Percentiles rank a stretch among this genome's conserved stretches.
Conservation (phyloP, 2,113 vertebrate species). For the Pituophis catenifer region DNA sequence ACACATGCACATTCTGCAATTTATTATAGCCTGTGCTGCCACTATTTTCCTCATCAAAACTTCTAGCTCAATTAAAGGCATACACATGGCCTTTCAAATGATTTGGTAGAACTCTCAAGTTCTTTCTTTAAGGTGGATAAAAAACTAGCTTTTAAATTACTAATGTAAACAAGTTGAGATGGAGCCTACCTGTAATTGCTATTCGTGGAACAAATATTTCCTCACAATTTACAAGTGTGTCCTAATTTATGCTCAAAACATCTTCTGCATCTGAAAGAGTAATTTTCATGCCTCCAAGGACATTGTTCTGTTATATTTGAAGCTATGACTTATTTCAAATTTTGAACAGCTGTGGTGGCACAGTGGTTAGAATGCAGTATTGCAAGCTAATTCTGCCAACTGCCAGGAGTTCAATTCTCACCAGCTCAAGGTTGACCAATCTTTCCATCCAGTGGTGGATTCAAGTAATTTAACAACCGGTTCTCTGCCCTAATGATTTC, state of each 20-base stretch:
- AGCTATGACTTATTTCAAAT: background rate
- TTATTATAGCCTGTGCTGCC: background rate
- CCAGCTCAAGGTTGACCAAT: background rate
- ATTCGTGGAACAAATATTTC: background rate
- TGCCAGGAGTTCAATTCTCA: background rate
- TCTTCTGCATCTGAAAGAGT: background rate
- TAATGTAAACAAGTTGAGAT: background rate
- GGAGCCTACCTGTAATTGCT: background rate
- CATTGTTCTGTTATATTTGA: background rate
- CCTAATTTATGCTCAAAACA: background rate
- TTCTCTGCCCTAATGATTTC: too few relatives aligned
- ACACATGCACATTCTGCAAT: background rate
- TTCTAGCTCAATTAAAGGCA: background rate
- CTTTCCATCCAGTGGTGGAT: too few relatives aligned
- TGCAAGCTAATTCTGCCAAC: background rate
- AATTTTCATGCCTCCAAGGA: background rate
- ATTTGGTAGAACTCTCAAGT: background rate
- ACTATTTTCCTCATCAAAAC: background rate
- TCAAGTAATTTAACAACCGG: too few relatives aligned
- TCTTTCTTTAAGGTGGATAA: background rate
- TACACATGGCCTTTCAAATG: background rate
- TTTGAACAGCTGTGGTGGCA: background rate
- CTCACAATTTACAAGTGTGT: background rate
- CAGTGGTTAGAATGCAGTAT: background rate
- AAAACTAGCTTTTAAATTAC: background rate